Percentiles rank a stretch among this genome's conserved stretches.
Evolutionary conservation across 2,797 vertebrate species (phyloP).

Genomic region (Botia almorhae): DNA sequence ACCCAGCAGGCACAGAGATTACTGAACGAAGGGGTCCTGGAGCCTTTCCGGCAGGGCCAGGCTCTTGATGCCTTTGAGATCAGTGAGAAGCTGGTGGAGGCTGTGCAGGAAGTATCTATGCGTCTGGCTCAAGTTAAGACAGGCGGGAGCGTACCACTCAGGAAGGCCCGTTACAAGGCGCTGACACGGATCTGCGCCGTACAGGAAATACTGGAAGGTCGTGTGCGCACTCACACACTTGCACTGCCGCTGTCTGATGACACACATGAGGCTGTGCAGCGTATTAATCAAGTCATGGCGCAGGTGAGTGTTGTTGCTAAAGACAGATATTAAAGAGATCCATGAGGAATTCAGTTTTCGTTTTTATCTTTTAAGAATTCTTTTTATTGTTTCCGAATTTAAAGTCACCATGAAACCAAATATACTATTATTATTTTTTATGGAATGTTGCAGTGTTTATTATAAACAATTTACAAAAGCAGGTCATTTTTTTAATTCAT

Average conservation of each 20-base stretch:
- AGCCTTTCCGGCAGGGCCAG: constrained; percentile 80
- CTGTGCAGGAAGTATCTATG: constrained; percentile 88
- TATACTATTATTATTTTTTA: too few species aligned
- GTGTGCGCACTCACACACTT: constrained; percentile 82
- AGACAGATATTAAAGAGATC: neutral
- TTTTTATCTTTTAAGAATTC: too few species aligned
- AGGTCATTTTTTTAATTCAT: too few species aligned
- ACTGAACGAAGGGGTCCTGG: constrained; percentile 85
- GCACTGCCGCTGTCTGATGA: constrained; percentile 91
- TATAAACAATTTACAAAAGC: too few species aligned
- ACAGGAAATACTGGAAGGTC: constrained; percentile 91
- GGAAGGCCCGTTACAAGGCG: constrained; percentile 91
- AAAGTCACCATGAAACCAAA: too few species aligned
- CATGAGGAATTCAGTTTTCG: neutral
- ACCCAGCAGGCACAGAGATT: constrained; percentile 85
- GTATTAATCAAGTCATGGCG: constrained; percentile 92
- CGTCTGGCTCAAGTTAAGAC: constrained; percentile 94
- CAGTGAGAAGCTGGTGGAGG: constrained; percentile 89
- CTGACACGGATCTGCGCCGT: constrained; percentile 90
- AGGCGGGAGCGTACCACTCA: constrained; percentile 87
- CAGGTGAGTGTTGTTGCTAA: constrained; percentile 76
- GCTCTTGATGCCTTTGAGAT: constrained; percentile 69
- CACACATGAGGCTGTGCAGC: constrained; percentile 85
- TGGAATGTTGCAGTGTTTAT: too few species aligned
- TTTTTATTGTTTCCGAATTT: too few species aligned